phyloP scores from a whole-genome alignment of 2,113 vertebrate genomes.

The Passer montanus region DNA sequence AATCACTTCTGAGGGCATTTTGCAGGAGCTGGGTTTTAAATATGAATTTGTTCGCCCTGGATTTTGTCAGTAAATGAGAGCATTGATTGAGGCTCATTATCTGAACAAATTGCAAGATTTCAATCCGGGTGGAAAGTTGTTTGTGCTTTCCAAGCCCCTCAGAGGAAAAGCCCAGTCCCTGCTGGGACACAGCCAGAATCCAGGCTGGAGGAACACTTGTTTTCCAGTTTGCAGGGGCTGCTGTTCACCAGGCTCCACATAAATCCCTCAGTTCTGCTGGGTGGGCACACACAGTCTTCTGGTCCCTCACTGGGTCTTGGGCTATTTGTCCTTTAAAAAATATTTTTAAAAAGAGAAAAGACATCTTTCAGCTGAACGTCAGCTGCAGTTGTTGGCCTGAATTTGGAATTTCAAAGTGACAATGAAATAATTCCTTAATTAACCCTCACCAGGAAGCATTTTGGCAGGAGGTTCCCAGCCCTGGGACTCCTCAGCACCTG shows the following conservation, averaged over 20 bases:
- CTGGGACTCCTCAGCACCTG: background rate
- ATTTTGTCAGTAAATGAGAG: background rate
- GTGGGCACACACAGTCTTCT: background rate
- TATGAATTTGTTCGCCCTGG: background rate
- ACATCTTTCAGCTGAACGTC: background rate
- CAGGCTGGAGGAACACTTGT: background rate
- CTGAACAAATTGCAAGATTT: background rate
- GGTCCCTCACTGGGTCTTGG: background rate
- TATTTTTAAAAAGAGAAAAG: background rate
- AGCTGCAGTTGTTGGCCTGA: background rate
- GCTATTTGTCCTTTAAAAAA: background rate
- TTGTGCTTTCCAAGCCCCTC: background rate
- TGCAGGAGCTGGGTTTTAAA: slow-evolving; percentile 25
- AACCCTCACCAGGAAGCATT: background rate
- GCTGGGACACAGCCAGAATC: background rate
- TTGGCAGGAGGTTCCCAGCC: background rate
- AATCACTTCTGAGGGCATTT: background rate
- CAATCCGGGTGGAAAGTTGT: background rate
- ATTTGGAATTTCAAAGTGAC: background rate
- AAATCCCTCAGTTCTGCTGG: background rate
- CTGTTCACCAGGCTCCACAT: background rate
- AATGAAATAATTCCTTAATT: background rate
- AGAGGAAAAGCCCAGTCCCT: background rate
- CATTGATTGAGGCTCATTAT: slow-evolving; percentile 36
- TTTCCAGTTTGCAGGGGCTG: background rate